Percentiles rank a stretch among this genome's conserved stretches.
Evolutionary conservation across 2,113 vertebrate genomes (phyloP).

Genomic region (Lutjanus erythropterus): DNA sequence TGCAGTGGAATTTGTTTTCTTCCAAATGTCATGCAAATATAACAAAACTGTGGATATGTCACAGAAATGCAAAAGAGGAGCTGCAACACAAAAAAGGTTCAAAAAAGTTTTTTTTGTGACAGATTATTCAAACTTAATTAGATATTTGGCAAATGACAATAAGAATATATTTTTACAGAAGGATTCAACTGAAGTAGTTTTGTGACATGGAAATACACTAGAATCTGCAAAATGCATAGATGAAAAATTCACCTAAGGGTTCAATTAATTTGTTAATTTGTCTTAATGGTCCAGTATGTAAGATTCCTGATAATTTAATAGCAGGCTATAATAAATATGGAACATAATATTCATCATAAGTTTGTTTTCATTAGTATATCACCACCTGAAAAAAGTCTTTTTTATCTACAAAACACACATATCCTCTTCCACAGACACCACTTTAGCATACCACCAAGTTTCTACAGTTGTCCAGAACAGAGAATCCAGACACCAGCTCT

Average conservation of each 20-base stretch:
- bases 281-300: too few species aligned
- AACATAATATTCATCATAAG: too few species aligned
- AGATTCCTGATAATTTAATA: too few species aligned
- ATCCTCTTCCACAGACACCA: too few species aligned
- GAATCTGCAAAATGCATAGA: background rate
- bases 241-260: background rate
- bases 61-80: background rate
- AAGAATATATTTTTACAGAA: background rate
- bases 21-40: conserved; percentile 40
- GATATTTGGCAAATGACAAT: background rate
- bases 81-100: background rate
- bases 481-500: too few species aligned
- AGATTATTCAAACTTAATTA: background rate
- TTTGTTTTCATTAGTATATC: too few species aligned
- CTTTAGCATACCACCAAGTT: too few species aligned
- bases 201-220: background rate
- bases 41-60: background rate
- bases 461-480: too few species aligned
- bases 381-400: too few species aligned
- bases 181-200: background rate
- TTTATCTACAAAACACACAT: too few species aligned
- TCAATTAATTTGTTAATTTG: background rate
- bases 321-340: too few species aligned
- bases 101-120: background rate
- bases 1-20: background rate